These are phyloP conservation scores for Dendrolimus punctatus DNA, from an alignment of 1,140 invertebrate genomes.

Conservation along the genomic window DNA sequence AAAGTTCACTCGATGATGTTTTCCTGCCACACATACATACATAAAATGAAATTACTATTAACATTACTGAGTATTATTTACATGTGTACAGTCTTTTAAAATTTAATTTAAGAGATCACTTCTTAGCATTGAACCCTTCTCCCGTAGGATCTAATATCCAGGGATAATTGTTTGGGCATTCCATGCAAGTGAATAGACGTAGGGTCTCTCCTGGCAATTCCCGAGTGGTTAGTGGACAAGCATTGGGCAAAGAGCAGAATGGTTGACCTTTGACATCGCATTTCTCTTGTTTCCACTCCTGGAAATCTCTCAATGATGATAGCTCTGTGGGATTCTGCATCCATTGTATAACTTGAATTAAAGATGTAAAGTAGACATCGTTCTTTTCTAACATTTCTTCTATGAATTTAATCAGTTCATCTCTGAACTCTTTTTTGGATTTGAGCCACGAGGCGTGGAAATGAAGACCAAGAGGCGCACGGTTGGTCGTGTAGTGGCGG, in stretches of 20 bases:
- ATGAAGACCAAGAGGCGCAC: constrained; percentile 94
- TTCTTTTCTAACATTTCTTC: constrained; percentile 92
- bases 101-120: constrained; percentile 73
- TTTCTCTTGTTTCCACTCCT: constrained; percentile 93
- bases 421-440: constrained; percentile 93
- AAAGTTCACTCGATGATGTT: constrained; percentile 3
- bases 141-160: constrained; percentile 96
- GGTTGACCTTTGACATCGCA: constrained; percentile 95
- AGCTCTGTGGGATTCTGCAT: constrained; percentile 96
- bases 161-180: constrained; percentile 96
- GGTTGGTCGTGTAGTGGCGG: constrained; percentile 92
- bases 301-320: constrained; percentile 89
- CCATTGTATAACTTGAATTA: constrained; percentile 96
- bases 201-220: constrained; percentile 94
- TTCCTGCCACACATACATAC: constrained; percentile 6
- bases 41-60: constrained; percentile 51
- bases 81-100: constrained; percentile 68
- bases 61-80: constrained; percentile 72
- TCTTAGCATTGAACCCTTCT: constrained; percentile 90
- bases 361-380: constrained; percentile 96
- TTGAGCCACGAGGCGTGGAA: constrained; percentile 97
- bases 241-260: constrained; percentile 92
- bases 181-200: constrained; percentile 94
- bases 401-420: constrained; percentile 94
- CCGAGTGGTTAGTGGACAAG: constrained; percentile 89